These are phyloP conservation scores for Callopanchax toddi DNA, from an alignment of 2,113 vertebrate genomes.

Conservation along the genomic window DNA sequence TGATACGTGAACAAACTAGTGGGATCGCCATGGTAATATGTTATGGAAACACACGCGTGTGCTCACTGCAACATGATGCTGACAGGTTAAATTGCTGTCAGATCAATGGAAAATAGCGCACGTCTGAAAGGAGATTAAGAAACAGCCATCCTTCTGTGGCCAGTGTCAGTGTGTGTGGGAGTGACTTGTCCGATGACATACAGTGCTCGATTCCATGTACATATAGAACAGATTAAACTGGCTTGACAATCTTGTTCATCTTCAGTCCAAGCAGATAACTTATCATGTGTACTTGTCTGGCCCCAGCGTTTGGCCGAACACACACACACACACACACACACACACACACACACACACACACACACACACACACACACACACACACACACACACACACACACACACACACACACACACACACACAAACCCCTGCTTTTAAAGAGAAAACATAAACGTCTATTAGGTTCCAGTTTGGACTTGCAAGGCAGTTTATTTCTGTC, in stretches of 20 bases:
- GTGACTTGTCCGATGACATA: neutral
- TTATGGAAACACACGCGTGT: neutral
- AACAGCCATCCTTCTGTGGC: neutral
- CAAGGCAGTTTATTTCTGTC: neutral
- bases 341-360: too few species aligned
- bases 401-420: too few species aligned
- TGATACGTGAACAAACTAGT: neutral
- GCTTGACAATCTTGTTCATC: neutral
- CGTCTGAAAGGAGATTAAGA: neutral
- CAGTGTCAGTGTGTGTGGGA: slow-evolving; percentile 1
- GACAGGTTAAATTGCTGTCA: neutral
- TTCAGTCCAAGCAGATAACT: slow-evolving; percentile 3
- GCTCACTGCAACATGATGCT: neutral
- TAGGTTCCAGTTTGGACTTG: neutral
- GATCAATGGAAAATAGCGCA: neutral
- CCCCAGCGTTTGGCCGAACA: neutral
- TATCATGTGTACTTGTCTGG: neutral
- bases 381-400: too few species aligned
- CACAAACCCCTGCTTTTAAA: neutral
- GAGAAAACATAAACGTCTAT: neutral
- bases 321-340: too few species aligned
- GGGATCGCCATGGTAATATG: neutral
- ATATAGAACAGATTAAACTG: neutral
- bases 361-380: too few species aligned
- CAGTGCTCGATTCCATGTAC: neutral